These are phyloP conservation scores for Tapirus indicus DNA, from an alignment of 2,797 vertebrate species.

Conservation along the genomic window DNA sequence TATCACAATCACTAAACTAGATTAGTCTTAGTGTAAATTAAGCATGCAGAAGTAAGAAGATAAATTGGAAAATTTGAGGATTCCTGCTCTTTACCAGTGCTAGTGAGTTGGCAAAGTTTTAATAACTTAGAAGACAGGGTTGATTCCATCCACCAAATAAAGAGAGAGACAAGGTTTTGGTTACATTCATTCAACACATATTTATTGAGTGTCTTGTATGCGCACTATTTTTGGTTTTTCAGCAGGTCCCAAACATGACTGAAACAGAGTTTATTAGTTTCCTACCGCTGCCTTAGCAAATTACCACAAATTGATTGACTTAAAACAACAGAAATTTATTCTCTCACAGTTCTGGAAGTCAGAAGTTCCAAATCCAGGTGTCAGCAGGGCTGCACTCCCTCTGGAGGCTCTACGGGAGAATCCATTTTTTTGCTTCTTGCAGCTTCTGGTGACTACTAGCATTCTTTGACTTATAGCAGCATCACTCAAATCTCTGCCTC, in stretches of 20 bases:
- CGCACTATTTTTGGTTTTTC: not conserved
- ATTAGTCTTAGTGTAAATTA: not conserved
- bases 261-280: not conserved
- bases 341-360: not conserved
- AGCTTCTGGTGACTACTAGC: not conserved
- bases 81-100: not conserved
- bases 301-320: too few species aligned
- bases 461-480: not conserved
- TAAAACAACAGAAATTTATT: not conserved
- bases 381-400: not conserved
- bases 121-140: not conserved
- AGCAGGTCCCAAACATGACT: not conserved
- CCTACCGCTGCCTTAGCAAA: not conserved
- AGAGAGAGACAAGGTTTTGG: not conserved
- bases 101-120: not conserved
- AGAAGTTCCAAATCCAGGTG: not conserved
- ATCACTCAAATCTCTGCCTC: not conserved
- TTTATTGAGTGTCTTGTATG: not conserved
- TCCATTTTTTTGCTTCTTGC: not conserved
- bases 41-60: not conserved
- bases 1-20: not conserved
- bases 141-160: not conserved
- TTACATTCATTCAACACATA: not conserved
- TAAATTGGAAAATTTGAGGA: not conserved
- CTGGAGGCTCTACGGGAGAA: not conserved